Percentiles rank a stretch among this genome's conserved stretches.
These are phyloP conservation scores for Atta cephalotes DNA, from an alignment of 1,140 invertebrate genomes.

Conservation along the genomic window DNA sequence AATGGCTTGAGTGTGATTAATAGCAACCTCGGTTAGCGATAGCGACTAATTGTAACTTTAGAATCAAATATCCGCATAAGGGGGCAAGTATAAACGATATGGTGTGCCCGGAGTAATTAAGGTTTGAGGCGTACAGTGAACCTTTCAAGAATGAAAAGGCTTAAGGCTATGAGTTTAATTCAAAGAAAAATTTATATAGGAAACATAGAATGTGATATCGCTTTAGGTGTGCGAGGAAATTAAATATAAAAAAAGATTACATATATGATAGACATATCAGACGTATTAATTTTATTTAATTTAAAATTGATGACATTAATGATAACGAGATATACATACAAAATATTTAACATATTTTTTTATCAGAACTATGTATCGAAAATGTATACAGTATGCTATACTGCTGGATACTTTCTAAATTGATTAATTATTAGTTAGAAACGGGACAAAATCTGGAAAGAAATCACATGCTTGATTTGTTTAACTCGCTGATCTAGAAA, in stretches of 20 bases:
- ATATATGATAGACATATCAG: background rate
- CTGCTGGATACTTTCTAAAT: background rate
- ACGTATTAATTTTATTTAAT: background rate
- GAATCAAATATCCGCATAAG: slow-evolving; percentile 34
- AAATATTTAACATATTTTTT: slow-evolving; percentile 8
- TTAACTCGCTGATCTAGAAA: slow-evolving; percentile 34
- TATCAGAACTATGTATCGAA: background rate
- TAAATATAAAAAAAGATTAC: background rate
- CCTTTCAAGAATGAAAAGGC: slow-evolving; percentile 2
- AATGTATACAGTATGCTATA: background rate
- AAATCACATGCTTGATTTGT: slow-evolving; percentile 44
- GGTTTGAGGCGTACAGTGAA: background rate
- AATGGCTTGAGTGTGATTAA: slow-evolving; percentile 56
- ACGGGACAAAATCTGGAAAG: background rate
- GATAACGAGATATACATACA: background rate
- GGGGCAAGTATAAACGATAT: slow-evolving; percentile 16
- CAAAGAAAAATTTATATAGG: background rate
- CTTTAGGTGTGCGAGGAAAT: background rate
- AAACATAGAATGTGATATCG: background rate
- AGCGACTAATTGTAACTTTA: slow-evolving; percentile 52
- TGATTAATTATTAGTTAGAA: background rate
- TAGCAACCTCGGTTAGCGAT: slow-evolving; percentile 27
- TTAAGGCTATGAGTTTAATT: background rate
- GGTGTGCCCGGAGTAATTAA: slow-evolving; percentile 1
- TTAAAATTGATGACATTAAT: background rate